Evolutionary conservation across 2,888 invertebrate genomes (phyloP), one percentile per base, ranked within the genome.

Genomic region (Spilarctia lutea): DNA sequence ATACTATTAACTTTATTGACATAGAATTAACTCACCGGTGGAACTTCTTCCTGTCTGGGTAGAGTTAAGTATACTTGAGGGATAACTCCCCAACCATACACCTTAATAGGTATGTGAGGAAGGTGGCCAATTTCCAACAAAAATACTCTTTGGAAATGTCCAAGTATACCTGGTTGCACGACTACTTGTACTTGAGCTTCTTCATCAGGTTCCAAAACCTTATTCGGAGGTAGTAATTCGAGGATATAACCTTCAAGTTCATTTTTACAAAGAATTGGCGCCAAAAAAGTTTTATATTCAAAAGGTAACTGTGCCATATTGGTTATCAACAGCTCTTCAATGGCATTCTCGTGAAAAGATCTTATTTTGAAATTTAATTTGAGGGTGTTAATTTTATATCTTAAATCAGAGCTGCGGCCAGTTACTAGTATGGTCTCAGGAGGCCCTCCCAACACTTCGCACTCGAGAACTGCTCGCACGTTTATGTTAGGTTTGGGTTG

Each of bases 391-490:
- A 97, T 87, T 63, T 88, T 88, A 82, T 96, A 97, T 77, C 92
- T 91, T 72, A 97, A 89, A 74, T 94, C 91, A 10, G 96, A 96
- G 75, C 96, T 96, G 85, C 92, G 93, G 0, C 96, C 97, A 1
- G 89, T 90, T 3, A 97, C 89, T 60, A 87, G 75, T 42, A 97
- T 87, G 1, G 86, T 81, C 89, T 97, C 96, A 0, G 96, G 84
- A 3, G 96, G 96, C 1, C 97, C 97, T 16, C 96, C 96, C 56
- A 96, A 85, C 42, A 97, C 94, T 79, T 96, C 93, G 85, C 96
- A 97, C 76, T 96, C 90, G 0, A 96, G 89, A 45, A 88, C 83
- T n/a, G 96, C 96, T 73, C 91, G 90, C 6, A 96, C 88, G 72
- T 85, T 92, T 13, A 94, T 93, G 81, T 96, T 94, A 8, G 80